Base-by-base conservation (phyloP, 1,140 invertebrate species). In the Euglossa dilemma region DNA sequence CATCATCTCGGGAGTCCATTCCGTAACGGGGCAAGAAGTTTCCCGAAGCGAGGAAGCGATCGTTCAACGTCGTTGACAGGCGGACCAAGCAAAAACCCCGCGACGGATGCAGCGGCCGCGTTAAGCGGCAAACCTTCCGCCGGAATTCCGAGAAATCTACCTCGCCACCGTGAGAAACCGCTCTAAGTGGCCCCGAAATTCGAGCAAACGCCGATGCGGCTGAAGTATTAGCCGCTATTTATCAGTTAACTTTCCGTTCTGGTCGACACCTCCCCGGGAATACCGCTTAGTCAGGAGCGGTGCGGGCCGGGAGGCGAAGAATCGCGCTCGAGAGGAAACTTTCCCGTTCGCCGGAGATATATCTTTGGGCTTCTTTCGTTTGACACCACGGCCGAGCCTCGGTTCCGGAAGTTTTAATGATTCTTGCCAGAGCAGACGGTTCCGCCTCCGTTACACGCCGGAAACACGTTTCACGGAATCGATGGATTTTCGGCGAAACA, bases 161-260 rank as follows among this genome's bases (percentile, higher is more conserved):
- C 64, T 59, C 14, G 4, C 66, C 80, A 61, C 59, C 67, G 78
- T 23, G 43, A 12, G 25, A n/a, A 43, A n/a, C 70, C 43, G 50
- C 28, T 54, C 28, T 81, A 81, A 88, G 78, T 87, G 83, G 84
- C 57, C 59, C 78, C 73, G 56, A 88, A 88, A 88, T 88, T 85
- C 78, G 63, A 78, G 56, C 74, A 64, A 43, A 75, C 78, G 56
- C 84, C 64, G 77, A 76, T 81, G 64, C 59, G 52, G 50, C 50
- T 89, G 36, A 80, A 86, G 79, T 87, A 91, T 91, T 91, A 89
- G 88, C 83, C 75, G 80, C 85, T 91, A 91, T 91, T 91, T 91
- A 91, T 91, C 88, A 81, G 86, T 88, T 91, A 90, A 90, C 84
- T 91, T 87, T 81, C 83, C 78, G 87, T 90, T 89, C 54, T 67